Percentiles rank a stretch among this genome's conserved stretches.
Conservation (phyloP, 2,888 invertebrate genomes). For the Ichneumoninae sp. region DNA sequence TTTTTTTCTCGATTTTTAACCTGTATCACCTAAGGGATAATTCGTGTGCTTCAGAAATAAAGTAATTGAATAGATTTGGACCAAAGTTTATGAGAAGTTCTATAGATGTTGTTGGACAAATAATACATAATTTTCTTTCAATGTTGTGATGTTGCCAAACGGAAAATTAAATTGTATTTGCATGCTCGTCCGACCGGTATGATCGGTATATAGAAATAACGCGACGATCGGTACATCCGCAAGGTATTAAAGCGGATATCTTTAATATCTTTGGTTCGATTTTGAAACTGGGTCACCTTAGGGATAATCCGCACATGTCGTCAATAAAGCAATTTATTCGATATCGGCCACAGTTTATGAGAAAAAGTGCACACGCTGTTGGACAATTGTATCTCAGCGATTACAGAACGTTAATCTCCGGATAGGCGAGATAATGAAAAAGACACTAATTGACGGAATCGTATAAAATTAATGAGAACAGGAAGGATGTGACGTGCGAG, state of each 20-base stretch:
- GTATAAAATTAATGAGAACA: too few relatives aligned
- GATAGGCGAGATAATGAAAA: too few relatives aligned
- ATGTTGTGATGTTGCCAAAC: slow-evolving; percentile 18
- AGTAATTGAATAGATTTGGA: background rate
- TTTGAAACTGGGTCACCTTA: too few relatives aligned
- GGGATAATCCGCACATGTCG: too few relatives aligned
- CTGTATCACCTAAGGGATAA: too few relatives aligned
- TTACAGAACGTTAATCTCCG: too few relatives aligned
- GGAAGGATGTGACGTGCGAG: too few relatives aligned
- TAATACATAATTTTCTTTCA: slow-evolving; percentile 11
- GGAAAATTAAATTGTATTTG: slow-evolving; percentile 13
- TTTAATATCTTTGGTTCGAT: background rate
- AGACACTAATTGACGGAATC: too few relatives aligned
- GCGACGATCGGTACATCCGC: background rate
- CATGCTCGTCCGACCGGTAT: background rate
- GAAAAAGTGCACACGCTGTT: background rate
- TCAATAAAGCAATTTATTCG: too few relatives aligned
- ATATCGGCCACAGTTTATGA: background rate
- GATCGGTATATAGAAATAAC: background rate
- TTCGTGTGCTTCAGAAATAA: too few relatives aligned
- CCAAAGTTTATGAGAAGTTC: background rate
- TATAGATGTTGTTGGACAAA: background rate
- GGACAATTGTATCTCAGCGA: too few relatives aligned
- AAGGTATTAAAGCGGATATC: background rate
- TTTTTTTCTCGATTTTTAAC: background rate